These are phyloP conservation scores for Xenotilapia caudafasciata DNA, from an alignment of 2,113 vertebrate species.

Conservation along the genomic window DNA sequence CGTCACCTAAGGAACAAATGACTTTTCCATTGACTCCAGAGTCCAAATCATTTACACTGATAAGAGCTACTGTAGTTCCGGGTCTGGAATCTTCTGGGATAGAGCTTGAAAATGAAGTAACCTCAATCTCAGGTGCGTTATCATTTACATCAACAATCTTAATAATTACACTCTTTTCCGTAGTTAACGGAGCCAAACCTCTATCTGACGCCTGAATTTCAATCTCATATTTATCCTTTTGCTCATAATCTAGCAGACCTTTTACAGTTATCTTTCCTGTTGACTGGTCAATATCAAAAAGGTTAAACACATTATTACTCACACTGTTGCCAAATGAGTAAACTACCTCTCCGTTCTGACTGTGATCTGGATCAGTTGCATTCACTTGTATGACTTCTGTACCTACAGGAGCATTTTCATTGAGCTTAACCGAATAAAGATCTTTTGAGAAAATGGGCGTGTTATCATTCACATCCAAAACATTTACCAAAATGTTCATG, in stretches of 20 bases:
- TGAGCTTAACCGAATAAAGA: neutral
- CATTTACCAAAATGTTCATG: slow-evolving; percentile 44
- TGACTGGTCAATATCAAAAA: slow-evolving; percentile 42
- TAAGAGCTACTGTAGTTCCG: slow-evolving; percentile 25
- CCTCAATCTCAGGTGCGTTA: slow-evolving; percentile 1
- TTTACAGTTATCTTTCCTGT: slow-evolving; percentile 60
- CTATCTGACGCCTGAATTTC: slow-evolving; percentile 63
- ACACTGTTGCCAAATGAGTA: slow-evolving; percentile 55
- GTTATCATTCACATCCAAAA: slow-evolving; percentile 69
- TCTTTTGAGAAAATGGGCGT: slow-evolving; percentile 47
- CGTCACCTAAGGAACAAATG: slow-evolving; percentile 5
- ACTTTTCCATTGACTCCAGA: slow-evolving; percentile 40
- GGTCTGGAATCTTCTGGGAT: slow-evolving; percentile 2
- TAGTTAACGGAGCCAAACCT: neutral
- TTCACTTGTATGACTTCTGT: slow-evolving; percentile 55
- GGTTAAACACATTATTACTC: neutral
- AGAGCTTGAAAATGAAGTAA: neutral
- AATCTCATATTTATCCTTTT: slow-evolving; percentile 50
- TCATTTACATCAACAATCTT: slow-evolving; percentile 21
- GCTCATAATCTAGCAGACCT: slow-evolving; percentile 51
- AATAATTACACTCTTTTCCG: neutral
- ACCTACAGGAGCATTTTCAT: slow-evolving; percentile 28
- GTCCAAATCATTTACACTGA: slow-evolving; percentile 27
- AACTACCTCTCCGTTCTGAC: slow-evolving; percentile 46
- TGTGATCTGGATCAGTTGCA: slow-evolving; percentile 63